Evolutionary conservation across 2,888 invertebrate species (phyloP), one percentile per base, ranked within the genome.

Genomic region (Watsonalla binaria): DNA sequence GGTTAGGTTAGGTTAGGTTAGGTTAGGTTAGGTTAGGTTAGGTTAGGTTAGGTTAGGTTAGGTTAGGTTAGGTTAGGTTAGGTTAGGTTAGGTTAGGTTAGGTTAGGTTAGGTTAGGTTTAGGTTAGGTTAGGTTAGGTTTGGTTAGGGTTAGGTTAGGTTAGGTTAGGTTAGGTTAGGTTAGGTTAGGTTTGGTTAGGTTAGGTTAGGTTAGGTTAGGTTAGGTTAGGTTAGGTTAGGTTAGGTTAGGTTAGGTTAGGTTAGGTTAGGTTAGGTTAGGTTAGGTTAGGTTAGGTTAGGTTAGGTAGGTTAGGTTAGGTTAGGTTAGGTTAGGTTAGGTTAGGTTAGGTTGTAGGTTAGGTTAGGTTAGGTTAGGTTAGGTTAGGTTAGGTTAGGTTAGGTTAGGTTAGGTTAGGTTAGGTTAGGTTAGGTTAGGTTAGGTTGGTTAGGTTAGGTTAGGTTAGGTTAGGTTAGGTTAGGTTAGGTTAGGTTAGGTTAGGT

Each of bases 211-310:
- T 37, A 57, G 61, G 59, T 61, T 62, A 58, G 60, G 61, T 65
- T 61, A 61, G 62, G 62, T 62, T 61, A 61, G 62, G 62, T 64
- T 64, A 62, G 62, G 62, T 64, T 64, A 65, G 62, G 65, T 62
- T 66, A 63, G 61, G 63, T 62, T 64, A 66, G 62, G 63, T 64
- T 63, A 62, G 62, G 64, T 63, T 66, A 63, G 62, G 63, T 63
- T 62, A 62, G 62, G 63, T 63, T 62, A 63, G 61, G 62, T 64
- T 62, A 63, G 58, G 61, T 58, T 63, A 63, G 61, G 60, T 64
- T 62, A 59, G 60, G 62, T 66, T 64, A 60, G 61, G 63, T 63
- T 63, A 62, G 62, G 62, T 59, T 61, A 60, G 61, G 61, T 62
- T 60, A 63, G 62, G 61, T 62, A 60, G 59, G 61, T 61, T 61